These are phyloP conservation scores for Anas platyrhynchos DNA, from an alignment of 2,113 vertebrate genomes.

Conservation along the genomic window DNA sequence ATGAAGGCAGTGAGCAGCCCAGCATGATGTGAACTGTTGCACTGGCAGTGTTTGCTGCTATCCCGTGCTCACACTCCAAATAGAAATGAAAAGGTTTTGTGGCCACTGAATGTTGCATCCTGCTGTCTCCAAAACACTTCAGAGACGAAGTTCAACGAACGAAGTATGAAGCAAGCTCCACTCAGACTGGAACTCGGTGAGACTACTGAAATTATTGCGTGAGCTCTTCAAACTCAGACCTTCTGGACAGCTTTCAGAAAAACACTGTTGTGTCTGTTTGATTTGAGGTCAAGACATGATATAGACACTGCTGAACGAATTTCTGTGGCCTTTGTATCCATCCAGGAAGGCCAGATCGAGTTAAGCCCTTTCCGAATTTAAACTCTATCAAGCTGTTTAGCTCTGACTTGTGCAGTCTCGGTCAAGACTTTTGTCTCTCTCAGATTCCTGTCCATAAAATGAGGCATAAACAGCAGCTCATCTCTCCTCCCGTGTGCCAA, in stretches of 20 bases:
- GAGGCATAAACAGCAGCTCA: neutral
- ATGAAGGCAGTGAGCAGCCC: neutral
- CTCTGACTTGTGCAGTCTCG: neutral
- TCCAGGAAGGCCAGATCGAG: neutral
- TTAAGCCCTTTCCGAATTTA: neutral
- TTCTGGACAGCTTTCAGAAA: neutral
- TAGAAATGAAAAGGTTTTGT: neutral
- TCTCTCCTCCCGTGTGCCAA: neutral
- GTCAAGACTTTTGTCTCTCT: neutral
- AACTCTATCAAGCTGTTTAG: neutral
- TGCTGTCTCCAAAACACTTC: neutral
- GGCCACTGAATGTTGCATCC: neutral
- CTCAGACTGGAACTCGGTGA: neutral
- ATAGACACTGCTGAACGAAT: neutral
- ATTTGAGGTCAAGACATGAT: neutral
- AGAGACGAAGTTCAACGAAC: neutral
- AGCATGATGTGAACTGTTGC: neutral
- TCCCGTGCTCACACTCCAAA: neutral
- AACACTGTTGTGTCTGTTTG: neutral
- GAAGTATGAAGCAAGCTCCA: accelerated
- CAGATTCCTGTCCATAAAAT: neutral
- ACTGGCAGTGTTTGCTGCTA: neutral
- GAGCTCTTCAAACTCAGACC: neutral
- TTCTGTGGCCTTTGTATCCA: neutral
- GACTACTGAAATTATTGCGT: neutral